These are phyloP conservation scores for Dufourea novaeangliae DNA, from an alignment of 1,140 invertebrate genomes.

Conservation along the genomic window DNA sequence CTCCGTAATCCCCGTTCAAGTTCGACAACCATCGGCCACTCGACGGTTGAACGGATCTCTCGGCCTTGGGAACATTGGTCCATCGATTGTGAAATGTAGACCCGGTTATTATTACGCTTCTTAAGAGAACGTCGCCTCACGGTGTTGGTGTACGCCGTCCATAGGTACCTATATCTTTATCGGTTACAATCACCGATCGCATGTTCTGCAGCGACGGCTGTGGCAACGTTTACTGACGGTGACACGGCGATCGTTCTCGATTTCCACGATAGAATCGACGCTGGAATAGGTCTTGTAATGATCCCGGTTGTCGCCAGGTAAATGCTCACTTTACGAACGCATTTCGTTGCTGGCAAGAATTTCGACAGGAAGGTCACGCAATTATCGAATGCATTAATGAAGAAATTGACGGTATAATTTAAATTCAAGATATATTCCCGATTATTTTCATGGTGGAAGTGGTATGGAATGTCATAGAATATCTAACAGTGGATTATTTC, in stretches of 20 bases:
- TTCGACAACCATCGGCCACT: constrained; percentile 18
- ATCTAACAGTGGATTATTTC: too few relatives aligned
- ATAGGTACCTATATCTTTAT: constrained; percentile 18
- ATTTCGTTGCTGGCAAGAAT: neutral
- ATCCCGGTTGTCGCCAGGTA: constrained; percentile 12
- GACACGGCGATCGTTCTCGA: neutral
- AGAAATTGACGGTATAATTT: too few relatives aligned
- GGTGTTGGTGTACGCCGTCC: constrained; percentile 32
- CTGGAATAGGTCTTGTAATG: constrained; percentile 8
- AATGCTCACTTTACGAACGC: neutral
- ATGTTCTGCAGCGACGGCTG: too few relatives aligned
- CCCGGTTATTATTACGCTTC: constrained; percentile 21
- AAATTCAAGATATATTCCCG: too few relatives aligned
- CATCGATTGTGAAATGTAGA: constrained; percentile 31
- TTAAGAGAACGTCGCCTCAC: neutral
- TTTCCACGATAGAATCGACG: neutral
- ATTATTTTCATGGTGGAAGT: too few relatives aligned
- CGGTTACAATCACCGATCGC: constrained; percentile 19
- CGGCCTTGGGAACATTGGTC: constrained; percentile 31
- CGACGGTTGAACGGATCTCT: neutral
- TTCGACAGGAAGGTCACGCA: neutral
- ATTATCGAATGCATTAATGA: too few relatives aligned
- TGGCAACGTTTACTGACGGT: neutral
- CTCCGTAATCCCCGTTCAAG: constrained; percentile 9
- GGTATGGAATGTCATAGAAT: too few relatives aligned